These are phyloP conservation scores for Glandiceps talaboti DNA, from an alignment of 53 echinoderm and acorn worm genomes.

Conservation along the genomic window DNA sequence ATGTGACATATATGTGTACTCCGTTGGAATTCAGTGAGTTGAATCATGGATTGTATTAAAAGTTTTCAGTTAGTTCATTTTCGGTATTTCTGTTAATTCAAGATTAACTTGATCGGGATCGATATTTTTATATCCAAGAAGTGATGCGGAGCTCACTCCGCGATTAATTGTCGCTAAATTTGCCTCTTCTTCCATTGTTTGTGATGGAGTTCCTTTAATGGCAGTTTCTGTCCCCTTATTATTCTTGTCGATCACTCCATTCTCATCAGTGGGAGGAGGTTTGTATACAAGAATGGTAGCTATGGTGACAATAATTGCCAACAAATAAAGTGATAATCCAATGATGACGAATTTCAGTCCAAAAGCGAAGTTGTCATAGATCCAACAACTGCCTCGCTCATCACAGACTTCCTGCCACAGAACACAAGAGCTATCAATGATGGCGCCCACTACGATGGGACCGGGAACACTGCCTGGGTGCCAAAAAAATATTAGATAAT, in stretches of 20 bases:
- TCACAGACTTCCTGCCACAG: slow-evolving; percentile 29
- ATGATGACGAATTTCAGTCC: background rate
- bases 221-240: no score
- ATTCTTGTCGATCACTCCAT: background rate
- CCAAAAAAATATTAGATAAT: background rate
- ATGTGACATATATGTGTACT: no score
- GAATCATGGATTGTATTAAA: no score
- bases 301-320: no score
- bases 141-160: background rate
- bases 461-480: slow-evolving; percentile 19
- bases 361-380: background rate
- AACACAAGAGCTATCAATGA: slow-evolving; percentile 22
- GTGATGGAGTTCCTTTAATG: no score
- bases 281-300: background rate
- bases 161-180: background rate
- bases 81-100: no score
- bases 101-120: no score
- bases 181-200: background rate
- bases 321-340: background rate
- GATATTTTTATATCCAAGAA: no score
- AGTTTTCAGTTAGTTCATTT: no score
- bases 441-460: slow-evolving; percentile 20
- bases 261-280: background rate
- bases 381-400: slow-evolving; percentile 2
- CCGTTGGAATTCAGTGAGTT: no score